phyloP scores from a whole-genome alignment of 2,113 vertebrate genomes.

The Cryptotis parvus region DNA sequence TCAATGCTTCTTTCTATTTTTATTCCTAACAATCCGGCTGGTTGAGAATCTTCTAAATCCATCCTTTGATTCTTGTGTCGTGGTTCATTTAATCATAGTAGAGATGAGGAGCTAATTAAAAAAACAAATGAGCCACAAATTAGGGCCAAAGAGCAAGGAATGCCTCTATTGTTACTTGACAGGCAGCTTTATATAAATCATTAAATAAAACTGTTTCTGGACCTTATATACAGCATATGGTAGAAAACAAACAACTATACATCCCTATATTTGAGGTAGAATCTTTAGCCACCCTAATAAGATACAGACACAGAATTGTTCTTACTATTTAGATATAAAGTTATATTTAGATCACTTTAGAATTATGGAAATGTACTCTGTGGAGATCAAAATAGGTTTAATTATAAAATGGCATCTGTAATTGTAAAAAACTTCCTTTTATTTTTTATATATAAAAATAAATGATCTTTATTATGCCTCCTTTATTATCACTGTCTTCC shows the following conservation, averaged over 20 bases:
- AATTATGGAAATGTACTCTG: not conserved
- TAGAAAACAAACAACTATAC: not conserved
- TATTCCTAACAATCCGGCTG: conserved; percentile 17
- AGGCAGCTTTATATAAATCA: not conserved
- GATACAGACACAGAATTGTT: not conserved
- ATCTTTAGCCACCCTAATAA: not conserved
- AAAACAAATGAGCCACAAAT: not conserved
- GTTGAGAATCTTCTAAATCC: not conserved
- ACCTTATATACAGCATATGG: not conserved
- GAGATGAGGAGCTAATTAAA: not conserved
- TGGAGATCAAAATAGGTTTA: not conserved
- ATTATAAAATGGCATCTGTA: not conserved
- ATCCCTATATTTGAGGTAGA: not conserved
- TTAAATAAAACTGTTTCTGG: not conserved
- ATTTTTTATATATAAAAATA: too few species aligned
- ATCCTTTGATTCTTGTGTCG: not conserved
- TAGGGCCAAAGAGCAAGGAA: not conserved
- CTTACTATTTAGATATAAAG: not conserved
- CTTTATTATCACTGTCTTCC: too few species aligned
- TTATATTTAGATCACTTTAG: not conserved
- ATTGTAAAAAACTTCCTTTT: not conserved
- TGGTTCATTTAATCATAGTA: not conserved
- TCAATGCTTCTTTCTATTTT: not conserved
- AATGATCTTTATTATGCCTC: too few species aligned
- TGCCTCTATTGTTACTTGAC: conserved; percentile 1